Evolutionary conservation across 1,140 invertebrate genomes (phyloP), one percentile per base, ranked within the genome.

Genomic region (Tetramorium alpestre): DNA sequence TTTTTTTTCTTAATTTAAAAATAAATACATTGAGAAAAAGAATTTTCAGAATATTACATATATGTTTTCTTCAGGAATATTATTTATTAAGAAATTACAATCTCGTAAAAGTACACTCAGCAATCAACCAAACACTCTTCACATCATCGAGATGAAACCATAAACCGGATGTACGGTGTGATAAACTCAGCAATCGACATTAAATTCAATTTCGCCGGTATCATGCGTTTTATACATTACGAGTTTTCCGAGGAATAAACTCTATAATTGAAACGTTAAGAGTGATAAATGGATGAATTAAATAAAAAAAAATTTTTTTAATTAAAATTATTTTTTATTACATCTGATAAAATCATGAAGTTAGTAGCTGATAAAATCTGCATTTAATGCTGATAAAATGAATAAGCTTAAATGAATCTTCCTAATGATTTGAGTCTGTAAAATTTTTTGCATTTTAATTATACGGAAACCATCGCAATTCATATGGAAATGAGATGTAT

Each of bases 141-240:
- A 33, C 11, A 47, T 49, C 11, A 65, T 78, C 60, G 41, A 78
- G 28, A 78, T 78, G 16, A 77, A 77, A 3, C 18, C 41, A 28
- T 62, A 47, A 77, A 49, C 44, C 3, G 25, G 25, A 22, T 13
- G n/a, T 62, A 28, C 25, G 18, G 65, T n/a, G 3, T 3, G 25
- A 65, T 78, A 65, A 65, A 22, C 3, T 65, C 18, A 65, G 8
- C 41, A 33, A 65, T 49, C 6, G 1, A 78, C 44, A 38, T 65
- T 78, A 47, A 78, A 78, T 6, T 47, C 28, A 65, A 65, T 65
- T 64, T 65, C 11, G 10, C 10, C 6, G 1, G 6, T 33, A 47
- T 65, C 7, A 51, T 1, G 0, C 28, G 11, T 65, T 65, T 18
- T 13, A 47, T 47, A n/a, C 64, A 33, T 78, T 44, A 16, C 13